A percentile compares a stretch with the other conserved stretches of the same genome.
These are phyloP conservation scores for Cerastis leucographa DNA, from an alignment of 2,888 invertebrate genomes.

Conservation along the genomic window DNA sequence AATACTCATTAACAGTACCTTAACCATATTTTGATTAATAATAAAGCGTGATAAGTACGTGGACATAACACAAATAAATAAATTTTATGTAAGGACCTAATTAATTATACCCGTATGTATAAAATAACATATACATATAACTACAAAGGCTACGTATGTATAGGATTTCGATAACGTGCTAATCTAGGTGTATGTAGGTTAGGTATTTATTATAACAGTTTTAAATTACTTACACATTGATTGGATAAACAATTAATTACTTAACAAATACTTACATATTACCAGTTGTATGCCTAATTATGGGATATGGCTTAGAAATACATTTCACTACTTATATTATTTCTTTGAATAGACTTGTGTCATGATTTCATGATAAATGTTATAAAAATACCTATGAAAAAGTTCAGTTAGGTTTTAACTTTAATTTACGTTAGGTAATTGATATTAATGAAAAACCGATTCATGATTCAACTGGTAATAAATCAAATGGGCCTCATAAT, in stretches of 20 bases:
- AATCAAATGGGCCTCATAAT: not conserved
- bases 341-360: not conserved
- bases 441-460: not conserved
- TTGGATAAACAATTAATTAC: not conserved
- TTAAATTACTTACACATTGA: not conserved
- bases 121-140: not conserved
- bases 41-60: slow-evolving; percentile 20
- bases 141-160: not conserved
- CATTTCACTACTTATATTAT: not conserved
- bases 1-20: not conserved
- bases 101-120: not conserved
- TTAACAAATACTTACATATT: too few species aligned
- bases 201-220: not conserved
- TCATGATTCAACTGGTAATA: not conserved
- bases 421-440: not conserved
- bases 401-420: not conserved
- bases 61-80: slow-evolving; percentile 32
- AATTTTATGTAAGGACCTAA: not conserved
- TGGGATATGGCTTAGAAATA: not conserved
- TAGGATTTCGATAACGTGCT: slow-evolving; percentile 1
- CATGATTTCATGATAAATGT: not conserved
- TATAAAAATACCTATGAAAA: not conserved
- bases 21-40: not conserved
- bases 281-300: not conserved
- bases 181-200: not conserved